Evolutionary conservation across 2,888 invertebrate genomes (phyloP).

Genomic region (Busseola fusca): DNA sequence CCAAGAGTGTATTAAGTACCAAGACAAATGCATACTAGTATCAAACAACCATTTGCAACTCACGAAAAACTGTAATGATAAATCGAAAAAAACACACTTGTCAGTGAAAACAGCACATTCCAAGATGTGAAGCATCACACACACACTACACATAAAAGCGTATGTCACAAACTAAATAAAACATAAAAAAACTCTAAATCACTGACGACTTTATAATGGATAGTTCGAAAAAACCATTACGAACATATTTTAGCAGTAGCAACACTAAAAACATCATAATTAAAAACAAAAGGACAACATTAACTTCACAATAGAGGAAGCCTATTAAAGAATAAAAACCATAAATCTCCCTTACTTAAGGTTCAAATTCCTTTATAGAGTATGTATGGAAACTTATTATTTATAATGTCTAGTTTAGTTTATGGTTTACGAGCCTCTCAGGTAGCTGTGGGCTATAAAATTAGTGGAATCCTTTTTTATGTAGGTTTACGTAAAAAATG

Average conservation of each 20-base stretch:
- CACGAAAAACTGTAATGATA: no score
- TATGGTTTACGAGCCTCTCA: slow-evolving; percentile 58
- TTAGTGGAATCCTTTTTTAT: slow-evolving; percentile 58
- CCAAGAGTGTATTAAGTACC: no score
- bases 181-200: slow-evolving; percentile 27
- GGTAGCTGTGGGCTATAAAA: slow-evolving; percentile 65
- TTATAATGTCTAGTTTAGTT: slow-evolving; percentile 47
- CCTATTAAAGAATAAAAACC: background rate
- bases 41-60: no score
- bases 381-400: slow-evolving; percentile 35
- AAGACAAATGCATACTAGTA: no score
- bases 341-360: accelerated
- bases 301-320: slow-evolving; percentile 20
- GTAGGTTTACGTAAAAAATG: slow-evolving; percentile 42
- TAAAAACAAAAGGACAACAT: slow-evolving; percentile 40
- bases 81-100: no score
- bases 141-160: background rate
- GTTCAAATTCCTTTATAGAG: slow-evolving; percentile 20
- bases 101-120: background rate
- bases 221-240: slow-evolving; percentile 42
- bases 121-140: background rate
- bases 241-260: slow-evolving; percentile 57
- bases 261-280: slow-evolving; percentile 60
- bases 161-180: slow-evolving; percentile 1
- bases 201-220: slow-evolving; percentile 28